These are phyloP conservation scores for Enteromius paludinosus DNA, from an alignment of 2,797 vertebrate genomes.

Conservation along the genomic window DNA sequence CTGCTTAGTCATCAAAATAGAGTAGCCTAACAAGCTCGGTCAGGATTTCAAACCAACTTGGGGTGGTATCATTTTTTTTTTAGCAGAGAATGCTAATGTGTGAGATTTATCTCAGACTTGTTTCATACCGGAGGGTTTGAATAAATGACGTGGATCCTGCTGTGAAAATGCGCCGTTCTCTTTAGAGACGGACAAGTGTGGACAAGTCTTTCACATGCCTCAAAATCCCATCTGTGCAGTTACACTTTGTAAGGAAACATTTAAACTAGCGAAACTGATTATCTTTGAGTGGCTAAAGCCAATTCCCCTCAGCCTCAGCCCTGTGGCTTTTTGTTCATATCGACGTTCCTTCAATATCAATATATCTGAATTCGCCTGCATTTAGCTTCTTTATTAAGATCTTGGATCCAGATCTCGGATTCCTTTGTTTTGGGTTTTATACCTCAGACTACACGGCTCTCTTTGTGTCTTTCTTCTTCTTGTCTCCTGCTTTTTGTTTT, in stretches of 20 bases:
- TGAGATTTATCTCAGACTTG: slow-evolving; percentile 49
- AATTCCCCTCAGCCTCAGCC: slow-evolving; percentile 47
- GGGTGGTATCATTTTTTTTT: not conserved
- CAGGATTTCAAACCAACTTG: not conserved
- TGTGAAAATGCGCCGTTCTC: slow-evolving; percentile 53
- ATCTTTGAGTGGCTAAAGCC: slow-evolving; percentile 46
- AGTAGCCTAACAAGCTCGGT: not conserved
- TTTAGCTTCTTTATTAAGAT: slow-evolving; percentile 60
- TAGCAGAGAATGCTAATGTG: slow-evolving; percentile 38
- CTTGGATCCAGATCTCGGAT: slow-evolving; percentile 51
- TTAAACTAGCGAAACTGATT: slow-evolving; percentile 48
- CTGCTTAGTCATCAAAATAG: not conserved
- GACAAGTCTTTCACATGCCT: slow-evolving; percentile 51
- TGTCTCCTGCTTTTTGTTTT: slow-evolving; percentile 63
- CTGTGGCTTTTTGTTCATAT: slow-evolving; percentile 52
- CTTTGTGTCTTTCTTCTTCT: slow-evolving; percentile 57
- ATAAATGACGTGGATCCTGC: slow-evolving; percentile 53
- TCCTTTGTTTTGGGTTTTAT: slow-evolving; percentile 70
- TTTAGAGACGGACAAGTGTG: slow-evolving; percentile 47
- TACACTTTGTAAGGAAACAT: slow-evolving; percentile 42
- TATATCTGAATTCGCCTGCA: slow-evolving; percentile 37
- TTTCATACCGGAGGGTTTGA: slow-evolving; percentile 46
- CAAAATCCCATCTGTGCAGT: slow-evolving; percentile 52
- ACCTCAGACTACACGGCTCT: slow-evolving; percentile 50
- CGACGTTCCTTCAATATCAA: slow-evolving; percentile 52